Conservation (phyloP, 2,113 vertebrate genomes). For the Parotia lawesii region DNA sequence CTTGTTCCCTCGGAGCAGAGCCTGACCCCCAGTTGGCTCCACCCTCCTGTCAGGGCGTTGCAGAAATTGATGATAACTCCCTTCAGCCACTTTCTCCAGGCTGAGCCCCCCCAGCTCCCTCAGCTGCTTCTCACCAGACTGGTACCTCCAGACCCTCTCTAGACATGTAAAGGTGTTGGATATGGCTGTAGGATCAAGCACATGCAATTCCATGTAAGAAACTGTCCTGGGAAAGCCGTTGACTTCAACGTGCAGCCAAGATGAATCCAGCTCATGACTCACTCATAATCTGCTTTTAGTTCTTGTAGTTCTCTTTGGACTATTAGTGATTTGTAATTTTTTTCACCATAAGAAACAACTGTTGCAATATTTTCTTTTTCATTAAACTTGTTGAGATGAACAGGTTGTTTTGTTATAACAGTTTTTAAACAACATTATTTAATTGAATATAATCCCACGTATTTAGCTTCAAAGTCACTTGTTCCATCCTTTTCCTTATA, state of each 20-base stretch:
- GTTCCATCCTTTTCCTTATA: neutral
- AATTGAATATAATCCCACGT: neutral
- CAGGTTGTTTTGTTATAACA: neutral
- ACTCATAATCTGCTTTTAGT: neutral
- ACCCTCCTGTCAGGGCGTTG: neutral
- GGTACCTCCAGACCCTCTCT: neutral
- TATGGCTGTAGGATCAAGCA: neutral
- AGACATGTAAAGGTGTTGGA: fast-evolving
- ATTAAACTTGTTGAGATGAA: neutral
- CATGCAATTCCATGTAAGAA: neutral
- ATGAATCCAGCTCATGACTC: neutral
- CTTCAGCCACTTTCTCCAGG: neutral
- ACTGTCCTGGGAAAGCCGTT: neutral
- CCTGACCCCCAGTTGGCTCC: fast-evolving
- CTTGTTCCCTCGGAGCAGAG: neutral
- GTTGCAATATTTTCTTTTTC: neutral
- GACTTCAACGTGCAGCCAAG: neutral
- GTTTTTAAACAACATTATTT: neutral
- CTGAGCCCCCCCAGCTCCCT: neutral
- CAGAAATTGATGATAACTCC: neutral
- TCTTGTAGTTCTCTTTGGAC: neutral
- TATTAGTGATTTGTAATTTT: neutral
- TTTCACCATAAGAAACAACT: fast-evolving
- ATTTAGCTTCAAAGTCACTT: neutral
- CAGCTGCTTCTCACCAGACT: neutral